Evolutionary conservation across 2,797 vertebrate genomes (phyloP), one percentile per base, ranked within the genome.

Genomic region (Arrhamphus sclerolepis): DNA sequence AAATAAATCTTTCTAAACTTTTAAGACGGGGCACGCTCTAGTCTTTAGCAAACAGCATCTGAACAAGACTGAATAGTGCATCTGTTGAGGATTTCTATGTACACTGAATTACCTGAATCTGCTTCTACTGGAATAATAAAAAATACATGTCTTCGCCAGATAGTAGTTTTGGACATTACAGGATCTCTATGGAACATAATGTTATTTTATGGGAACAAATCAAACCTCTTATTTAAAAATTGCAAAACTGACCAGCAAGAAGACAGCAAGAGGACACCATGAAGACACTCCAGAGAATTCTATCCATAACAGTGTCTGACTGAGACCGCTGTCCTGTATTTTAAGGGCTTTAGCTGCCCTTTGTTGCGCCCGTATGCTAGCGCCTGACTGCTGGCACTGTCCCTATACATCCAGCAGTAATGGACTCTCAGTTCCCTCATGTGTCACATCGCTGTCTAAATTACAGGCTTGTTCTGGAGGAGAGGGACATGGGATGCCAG

Each of bases 341-440:
- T 65, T 63, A 57, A 57, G 62, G 4, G 20, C 64, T 48, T 84
- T 70, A 86, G 72, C 68, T 1, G 66, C 28, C 75, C 49, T 81
- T 88, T 88, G 85, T 87, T 81, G 50, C 7, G 17, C 38, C 19
- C 3, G 18, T 61, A 71, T 62, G 67, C 58, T 68, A 21, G 19
- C 18, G 54, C 56, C 60, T 56, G 66, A 50, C 70, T 77, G 83
- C 84, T n/a, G n/a, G n/a, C n/a, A n/a, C 54, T 16, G 41, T 46
- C n/a, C 46, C 8, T 29, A 58, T 82, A 79, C 85, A 62, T 82
- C 53, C 74, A 80, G 64, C 2, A 38, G 81, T 81, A 83, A 83
- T 79, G 77, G 77, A 81, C 69, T 85, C 72, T 84, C 75, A 83
- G 79, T 86, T 81, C 74, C 62, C 60, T 71, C 43, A 7, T 72